Percentiles rank a stretch among this genome's conserved stretches.
Evolutionary conservation across 1,140 invertebrate genomes (phyloP).

Genomic region (Calephelis nemesis): DNA sequence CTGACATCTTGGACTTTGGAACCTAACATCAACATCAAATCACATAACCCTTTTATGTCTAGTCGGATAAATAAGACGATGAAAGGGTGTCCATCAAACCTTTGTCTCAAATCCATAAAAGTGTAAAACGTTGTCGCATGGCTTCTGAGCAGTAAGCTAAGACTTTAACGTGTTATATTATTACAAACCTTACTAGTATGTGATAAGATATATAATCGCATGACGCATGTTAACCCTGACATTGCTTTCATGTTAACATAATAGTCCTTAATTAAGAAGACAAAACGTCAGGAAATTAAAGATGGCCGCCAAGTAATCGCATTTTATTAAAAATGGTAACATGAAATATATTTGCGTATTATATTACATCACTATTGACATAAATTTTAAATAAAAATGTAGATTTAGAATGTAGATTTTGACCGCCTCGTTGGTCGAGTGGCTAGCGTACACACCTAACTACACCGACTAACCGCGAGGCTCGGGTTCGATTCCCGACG

Average conservation of each 20-base stretch:
- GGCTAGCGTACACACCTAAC: no score
- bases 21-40: no score
- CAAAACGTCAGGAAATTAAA: conserved; percentile 1
- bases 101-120: conserved; percentile 21
- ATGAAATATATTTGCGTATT: no score
- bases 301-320: no score
- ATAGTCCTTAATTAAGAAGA: background rate
- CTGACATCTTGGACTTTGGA: no score
- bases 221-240: background rate
- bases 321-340: no score
- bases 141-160: conserved; percentile 18
- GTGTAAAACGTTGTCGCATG: conserved; percentile 14
- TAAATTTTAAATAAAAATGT: no score
- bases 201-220: background rate
- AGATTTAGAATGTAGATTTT: no score
- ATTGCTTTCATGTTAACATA: conserved; percentile 1
- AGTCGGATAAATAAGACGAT: background rate
- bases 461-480: no score
- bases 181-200: background rate
- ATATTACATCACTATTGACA: no score
- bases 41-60: background rate
- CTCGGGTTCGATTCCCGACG: no score
- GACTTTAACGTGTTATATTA: background rate
- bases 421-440: no score
- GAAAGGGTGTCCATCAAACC: conserved; percentile 12